A percentile compares a stretch with the other conserved stretches of the same genome.
Conservation (phyloP, 2,113 vertebrate species). For the Seriola quinqueradiata region DNA sequence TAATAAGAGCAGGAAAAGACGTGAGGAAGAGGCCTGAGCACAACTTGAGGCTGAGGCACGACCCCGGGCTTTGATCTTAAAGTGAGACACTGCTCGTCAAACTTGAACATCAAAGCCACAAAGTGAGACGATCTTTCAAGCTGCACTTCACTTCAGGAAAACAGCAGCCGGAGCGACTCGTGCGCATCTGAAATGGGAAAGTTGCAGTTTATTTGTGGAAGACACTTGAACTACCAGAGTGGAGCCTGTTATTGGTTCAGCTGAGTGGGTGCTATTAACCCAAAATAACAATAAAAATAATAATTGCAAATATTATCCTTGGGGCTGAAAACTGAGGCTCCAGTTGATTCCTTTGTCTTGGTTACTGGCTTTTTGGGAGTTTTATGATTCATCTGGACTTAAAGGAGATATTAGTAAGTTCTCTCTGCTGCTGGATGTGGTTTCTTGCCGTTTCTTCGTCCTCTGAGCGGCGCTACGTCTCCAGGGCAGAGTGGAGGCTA, state of each 20-base stretch:
- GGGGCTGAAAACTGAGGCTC: no score
- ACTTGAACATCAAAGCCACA: slow-evolving; percentile 39
- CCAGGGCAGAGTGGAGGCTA: no score
- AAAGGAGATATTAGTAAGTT: no score
- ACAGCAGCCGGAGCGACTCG: slow-evolving; percentile 1
- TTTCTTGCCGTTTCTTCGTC: no score
- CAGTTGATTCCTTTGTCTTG: no score
- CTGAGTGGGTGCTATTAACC: neutral
- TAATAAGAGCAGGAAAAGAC: slow-evolving; percentile 4
- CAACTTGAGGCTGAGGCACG: neutral
- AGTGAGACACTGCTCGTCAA: neutral
- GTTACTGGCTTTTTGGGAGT: no score
- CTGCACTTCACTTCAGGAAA: neutral
- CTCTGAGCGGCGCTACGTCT: no score
- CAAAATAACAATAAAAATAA: neutral
- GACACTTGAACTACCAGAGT: neutral
- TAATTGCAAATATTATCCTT: neutral
- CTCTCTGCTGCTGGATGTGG: no score
- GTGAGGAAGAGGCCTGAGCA: neutral
- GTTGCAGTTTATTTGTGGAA: slow-evolving; percentile 14
- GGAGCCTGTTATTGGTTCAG: neutral
- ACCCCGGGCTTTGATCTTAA: slow-evolving; percentile 49
- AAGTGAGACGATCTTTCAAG: slow-evolving; percentile 38
- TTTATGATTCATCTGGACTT: no score
- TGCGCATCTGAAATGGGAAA: slow-evolving; percentile 11